phyloP scores from a whole-genome alignment of 1,140 invertebrate species.

The Drosophila navojoa region DNA sequence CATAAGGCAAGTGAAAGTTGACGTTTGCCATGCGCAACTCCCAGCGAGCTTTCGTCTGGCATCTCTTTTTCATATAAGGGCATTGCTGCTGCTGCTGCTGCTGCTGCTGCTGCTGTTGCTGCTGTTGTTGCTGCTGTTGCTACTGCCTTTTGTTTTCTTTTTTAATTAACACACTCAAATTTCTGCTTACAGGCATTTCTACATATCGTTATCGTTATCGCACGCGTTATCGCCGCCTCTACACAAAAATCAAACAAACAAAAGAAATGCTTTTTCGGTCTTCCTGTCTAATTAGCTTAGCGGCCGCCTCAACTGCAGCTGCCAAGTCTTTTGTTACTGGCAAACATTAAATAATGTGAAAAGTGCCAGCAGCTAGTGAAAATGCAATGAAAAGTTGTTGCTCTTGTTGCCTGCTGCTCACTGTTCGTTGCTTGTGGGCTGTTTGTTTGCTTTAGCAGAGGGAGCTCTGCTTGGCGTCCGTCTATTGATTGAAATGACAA shows the following conservation, averaged over 20 bases:
- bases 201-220: slow-evolving; percentile 54
- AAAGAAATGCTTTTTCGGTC: slow-evolving; percentile 50
- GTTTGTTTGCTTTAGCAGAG: slow-evolving; percentile 47
- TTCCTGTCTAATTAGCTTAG: slow-evolving; percentile 48
- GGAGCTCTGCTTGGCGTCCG: slow-evolving; percentile 30
- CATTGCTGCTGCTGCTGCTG: slow-evolving; percentile 42
- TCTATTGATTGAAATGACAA: slow-evolving; percentile 77
- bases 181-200: slow-evolving; percentile 54
- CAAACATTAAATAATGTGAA: slow-evolving; percentile 76
- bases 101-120: slow-evolving; percentile 23
- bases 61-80: slow-evolving; percentile 74
- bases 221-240: slow-evolving; percentile 10
- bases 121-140: slow-evolving; percentile 12
- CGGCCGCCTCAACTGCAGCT: slow-evolving; percentile 11
- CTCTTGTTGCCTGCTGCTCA: slow-evolving; percentile 28
- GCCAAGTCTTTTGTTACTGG: slow-evolving; percentile 31
- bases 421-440: slow-evolving; percentile 34
- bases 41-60: slow-evolving; percentile 52
- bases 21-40: slow-evolving; percentile 49
- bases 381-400: slow-evolving; percentile 74
- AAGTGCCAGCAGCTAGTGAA: slow-evolving; percentile 65
- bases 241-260: not conserved
- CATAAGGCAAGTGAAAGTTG: slow-evolving; percentile 73
- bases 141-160: slow-evolving; percentile 67
- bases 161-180: slow-evolving; percentile 81